These are phyloP conservation scores for Procambarus clarkii DNA, from an alignment of 1,140 invertebrate species.

Conservation along the genomic window DNA sequence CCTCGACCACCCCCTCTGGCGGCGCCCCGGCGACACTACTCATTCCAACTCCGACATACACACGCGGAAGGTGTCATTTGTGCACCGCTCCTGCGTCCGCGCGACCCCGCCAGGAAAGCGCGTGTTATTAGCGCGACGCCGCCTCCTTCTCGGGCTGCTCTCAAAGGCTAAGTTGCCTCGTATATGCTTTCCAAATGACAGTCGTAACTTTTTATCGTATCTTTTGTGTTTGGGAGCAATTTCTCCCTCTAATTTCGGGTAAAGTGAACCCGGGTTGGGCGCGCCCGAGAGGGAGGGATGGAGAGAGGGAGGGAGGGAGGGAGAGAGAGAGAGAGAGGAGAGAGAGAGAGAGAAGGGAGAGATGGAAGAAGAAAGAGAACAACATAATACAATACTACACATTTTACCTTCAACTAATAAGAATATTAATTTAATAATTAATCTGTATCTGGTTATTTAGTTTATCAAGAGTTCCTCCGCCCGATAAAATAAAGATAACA, in stretches of 20 bases:
- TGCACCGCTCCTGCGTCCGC: neutral
- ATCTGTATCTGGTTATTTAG: too few relatives aligned
- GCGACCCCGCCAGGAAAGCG: neutral
- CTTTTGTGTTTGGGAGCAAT: constrained; percentile 19
- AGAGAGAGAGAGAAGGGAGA: neutral
- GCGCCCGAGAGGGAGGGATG: neutral
- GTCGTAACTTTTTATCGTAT: constrained; percentile 31
- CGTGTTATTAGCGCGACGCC: neutral
- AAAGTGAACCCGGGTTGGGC: neutral
- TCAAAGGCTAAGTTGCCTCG: neutral
- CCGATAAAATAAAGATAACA: too few relatives aligned
- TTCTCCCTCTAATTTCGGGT: constrained; percentile 3
- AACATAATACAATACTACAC: too few relatives aligned
- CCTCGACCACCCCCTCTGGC: too few relatives aligned
- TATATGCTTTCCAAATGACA: constrained; percentile 33
- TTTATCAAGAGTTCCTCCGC: too few relatives aligned
- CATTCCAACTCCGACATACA: neutral
- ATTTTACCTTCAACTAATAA: too few relatives aligned
- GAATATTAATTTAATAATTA: too few relatives aligned
- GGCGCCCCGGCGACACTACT: neutral
- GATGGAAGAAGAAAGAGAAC: too few relatives aligned
- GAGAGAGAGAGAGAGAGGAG: neutral
- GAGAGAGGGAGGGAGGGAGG: neutral
- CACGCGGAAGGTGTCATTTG: neutral
- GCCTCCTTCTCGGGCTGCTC: neutral